phyloP scores from a whole-genome alignment of 2,797 vertebrate genomes.

The Eospalax fontanierii region DNA sequence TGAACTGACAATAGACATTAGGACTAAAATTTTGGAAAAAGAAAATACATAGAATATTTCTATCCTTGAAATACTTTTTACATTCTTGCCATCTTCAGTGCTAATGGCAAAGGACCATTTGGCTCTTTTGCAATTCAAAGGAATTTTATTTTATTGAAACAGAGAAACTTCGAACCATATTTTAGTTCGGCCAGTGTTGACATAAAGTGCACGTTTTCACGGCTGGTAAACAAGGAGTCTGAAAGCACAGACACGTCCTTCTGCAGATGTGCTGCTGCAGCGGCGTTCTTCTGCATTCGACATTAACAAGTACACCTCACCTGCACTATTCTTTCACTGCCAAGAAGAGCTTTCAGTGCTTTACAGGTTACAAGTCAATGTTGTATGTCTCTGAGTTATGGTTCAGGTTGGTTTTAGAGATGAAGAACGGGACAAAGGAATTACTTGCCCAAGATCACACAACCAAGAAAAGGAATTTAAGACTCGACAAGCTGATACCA shows the following conservation, averaged over 20 bases:
- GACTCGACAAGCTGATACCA: background rate
- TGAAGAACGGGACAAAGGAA: background rate
- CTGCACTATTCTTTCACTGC: background rate
- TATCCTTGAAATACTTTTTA: slow-evolving; percentile 11
- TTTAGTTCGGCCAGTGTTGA: background rate
- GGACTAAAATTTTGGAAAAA: slow-evolving; percentile 39
- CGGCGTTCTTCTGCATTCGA: background rate
- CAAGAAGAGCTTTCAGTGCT: background rate
- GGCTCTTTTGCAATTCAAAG: slow-evolving; percentile 27
- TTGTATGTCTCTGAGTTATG: background rate
- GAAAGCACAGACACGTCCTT: no score
- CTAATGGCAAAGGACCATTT: slow-evolving; percentile 15
- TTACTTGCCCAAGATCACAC: background rate
- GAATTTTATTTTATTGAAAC: slow-evolving; percentile 57
- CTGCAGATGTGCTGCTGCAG: no score
- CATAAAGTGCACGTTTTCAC: background rate
- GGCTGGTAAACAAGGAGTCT: background rate
- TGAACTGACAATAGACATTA: slow-evolving; percentile 14
- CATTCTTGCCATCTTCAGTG: background rate
- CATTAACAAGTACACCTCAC: background rate
- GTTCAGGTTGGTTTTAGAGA: slow-evolving; percentile 23
- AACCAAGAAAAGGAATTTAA: background rate
- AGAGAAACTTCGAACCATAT: background rate
- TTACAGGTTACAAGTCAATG: background rate
- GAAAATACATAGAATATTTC: slow-evolving; percentile 25